A percentile compares a stretch with the other conserved stretches of the same genome.
Evolutionary conservation across 64 coral and sea anemone genomes (phyloP).

Genomic region (Orbicella faveolata): DNA sequence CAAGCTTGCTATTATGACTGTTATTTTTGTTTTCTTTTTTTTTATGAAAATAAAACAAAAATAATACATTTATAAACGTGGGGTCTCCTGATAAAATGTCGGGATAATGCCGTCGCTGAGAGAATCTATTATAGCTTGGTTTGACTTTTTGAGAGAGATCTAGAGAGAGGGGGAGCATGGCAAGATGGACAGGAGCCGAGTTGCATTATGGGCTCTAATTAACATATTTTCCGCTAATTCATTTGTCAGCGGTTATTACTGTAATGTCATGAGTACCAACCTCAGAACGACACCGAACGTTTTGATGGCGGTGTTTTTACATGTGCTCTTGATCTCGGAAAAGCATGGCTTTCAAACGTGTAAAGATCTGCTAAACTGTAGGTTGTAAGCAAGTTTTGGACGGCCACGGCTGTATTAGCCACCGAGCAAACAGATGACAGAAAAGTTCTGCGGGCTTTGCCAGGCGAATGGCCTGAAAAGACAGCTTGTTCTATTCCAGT

Average conservation of each 20-base stretch:
- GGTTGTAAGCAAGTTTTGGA: neutral
- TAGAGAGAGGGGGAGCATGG: too few species aligned
- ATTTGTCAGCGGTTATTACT: neutral
- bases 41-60: too few species aligned
- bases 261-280: neutral
- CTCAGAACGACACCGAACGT: conserved; percentile 14
- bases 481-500: conserved; percentile 30
- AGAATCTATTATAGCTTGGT: too few species aligned
- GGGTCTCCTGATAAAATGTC: too few species aligned
- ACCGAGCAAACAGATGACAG: neutral
- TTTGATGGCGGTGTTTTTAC: neutral
- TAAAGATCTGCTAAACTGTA: neutral
- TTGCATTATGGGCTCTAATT: too few species aligned
- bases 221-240: neutral
- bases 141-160: too few species aligned
- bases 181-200: too few species aligned
- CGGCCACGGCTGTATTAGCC: neutral
- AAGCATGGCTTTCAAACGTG: neutral
- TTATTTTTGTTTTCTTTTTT: too few species aligned
- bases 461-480: conserved; percentile 17
- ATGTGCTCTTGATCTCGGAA: neutral
- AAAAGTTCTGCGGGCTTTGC: conserved; percentile 52
- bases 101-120: too few species aligned
- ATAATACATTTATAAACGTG: too few species aligned
- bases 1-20: too few species aligned